phyloP scores from a whole-genome alignment of 2,113 vertebrate species.

The Rhea pennata region DNA sequence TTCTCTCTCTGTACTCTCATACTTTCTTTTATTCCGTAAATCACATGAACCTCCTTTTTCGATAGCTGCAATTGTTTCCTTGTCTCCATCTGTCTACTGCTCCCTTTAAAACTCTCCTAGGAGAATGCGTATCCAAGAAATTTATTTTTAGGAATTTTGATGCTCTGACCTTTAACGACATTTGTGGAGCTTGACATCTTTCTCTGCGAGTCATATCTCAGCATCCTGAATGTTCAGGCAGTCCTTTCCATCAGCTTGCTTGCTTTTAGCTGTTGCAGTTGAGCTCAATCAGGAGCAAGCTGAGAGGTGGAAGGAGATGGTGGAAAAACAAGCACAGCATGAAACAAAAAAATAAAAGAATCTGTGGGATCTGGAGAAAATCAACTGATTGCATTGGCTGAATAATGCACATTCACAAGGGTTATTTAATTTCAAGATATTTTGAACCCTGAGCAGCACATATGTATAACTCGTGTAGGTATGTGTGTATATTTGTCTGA shows the following conservation, averaged over 20 bases:
- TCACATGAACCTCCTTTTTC: neutral
- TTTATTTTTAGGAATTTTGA: neutral
- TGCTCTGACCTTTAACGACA: conserved; percentile 4
- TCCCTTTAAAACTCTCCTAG: neutral
- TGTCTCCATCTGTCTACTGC: neutral
- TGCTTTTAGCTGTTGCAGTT: neutral
- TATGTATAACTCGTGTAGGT: neutral
- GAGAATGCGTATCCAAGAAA: neutral
- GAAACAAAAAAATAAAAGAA: neutral
- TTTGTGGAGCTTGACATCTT: neutral
- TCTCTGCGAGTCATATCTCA: neutral
- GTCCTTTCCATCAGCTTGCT: neutral
- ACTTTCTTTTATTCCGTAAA: neutral
- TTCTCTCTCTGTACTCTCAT: neutral
- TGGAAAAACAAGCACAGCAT: neutral
- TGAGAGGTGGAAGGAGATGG: neutral
- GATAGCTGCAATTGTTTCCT: neutral
- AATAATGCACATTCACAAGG: neutral
- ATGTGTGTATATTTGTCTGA: neutral
- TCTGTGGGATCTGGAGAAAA: neutral
- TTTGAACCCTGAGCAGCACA: neutral
- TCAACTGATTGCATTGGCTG: neutral
- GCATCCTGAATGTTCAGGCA: accelerated
- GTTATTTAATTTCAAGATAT: neutral
- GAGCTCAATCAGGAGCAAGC: neutral